phyloP scores from a whole-genome alignment of 1,140 invertebrate genomes.

The Maconellicoccus hirsutus region DNA sequence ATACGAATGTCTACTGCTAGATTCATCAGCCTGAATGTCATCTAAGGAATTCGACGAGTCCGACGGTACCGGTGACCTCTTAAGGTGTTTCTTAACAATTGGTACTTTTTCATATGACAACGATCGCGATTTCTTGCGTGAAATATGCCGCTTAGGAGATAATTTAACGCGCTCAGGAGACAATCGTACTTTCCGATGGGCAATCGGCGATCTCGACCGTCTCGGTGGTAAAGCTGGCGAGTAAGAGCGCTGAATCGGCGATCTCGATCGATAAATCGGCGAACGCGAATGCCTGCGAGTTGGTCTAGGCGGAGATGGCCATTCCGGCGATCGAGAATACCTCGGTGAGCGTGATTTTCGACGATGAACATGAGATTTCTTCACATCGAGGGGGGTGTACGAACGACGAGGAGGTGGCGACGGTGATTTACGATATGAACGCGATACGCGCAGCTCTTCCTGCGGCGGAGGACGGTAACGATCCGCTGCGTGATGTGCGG shows the following conservation, averaged over 20 bases:
- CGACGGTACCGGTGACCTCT: background rate
- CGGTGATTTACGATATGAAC: background rate
- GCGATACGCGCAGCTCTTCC: background rate
- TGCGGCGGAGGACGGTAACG: conserved; percentile 1
- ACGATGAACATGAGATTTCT: background rate
- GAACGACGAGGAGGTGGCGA: background rate
- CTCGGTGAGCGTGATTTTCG: conserved; percentile 10
- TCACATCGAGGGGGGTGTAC: background rate
- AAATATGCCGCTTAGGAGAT: background rate
- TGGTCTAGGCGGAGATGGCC: background rate
- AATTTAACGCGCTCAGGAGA: background rate
- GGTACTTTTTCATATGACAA: background rate
- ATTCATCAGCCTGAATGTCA: background rate
- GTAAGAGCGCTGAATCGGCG: background rate
- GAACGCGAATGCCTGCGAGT: background rate
- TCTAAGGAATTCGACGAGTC: background rate
- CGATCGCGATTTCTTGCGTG: background rate
- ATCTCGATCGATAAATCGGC: background rate
- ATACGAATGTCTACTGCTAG: background rate
- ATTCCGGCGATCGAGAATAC: conserved; percentile 7
- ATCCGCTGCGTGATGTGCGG: background rate
- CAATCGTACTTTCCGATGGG: background rate
- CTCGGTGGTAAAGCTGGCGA: background rate
- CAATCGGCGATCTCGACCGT: background rate
- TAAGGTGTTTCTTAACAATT: background rate